Evolutionary conservation across 35 echinoderm and acorn worm genomes (phyloP), one percentile per base, ranked within the genome.

Genomic region (Amphiura filiformis): DNA sequence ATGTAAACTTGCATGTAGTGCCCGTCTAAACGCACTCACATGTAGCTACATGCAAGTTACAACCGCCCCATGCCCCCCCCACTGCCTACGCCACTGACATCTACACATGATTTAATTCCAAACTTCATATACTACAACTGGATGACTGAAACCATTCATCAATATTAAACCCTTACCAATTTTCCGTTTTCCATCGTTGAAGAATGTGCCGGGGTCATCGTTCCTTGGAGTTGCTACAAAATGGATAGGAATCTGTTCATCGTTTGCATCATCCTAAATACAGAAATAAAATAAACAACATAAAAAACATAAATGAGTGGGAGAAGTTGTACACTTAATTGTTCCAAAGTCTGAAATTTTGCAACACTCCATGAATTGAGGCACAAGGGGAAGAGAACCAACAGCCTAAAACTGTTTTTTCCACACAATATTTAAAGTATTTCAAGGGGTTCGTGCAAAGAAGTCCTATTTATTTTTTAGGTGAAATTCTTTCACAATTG

Each of bases 191-290:
- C 94, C 94, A 90, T 96, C 90, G 78, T 92, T 89, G 52, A 96
- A 96, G 80, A 75, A 96, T 78, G 94, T 96, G 12, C 94, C 94
- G 33, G 90, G 90, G 33, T 96, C 87, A 86, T 96, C 94, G 79
- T 91, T 96, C 32, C 64, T 77, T 35, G 44, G 80, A 39, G 36
- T 88, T 31, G 75, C 36, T 20, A 82, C 40, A n/a, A 61, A 39
- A 18, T 80, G 76, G 36, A 87, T 47, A 0, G 81, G 79, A 47
- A 86, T 47, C 13, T 56, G 76, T 26, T 61, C 80, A 7, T 82
- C 92, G 36, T 85, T 81, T 65, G 86, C 87, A 11, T 39, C 56
- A 7, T 89, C 77, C 20, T 87, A 38, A 76, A 86, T 36, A 26
- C n/a, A 81, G 39, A 83, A 52, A 84, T 42, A 23, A 47, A 38